Percentiles rank a stretch among this genome's conserved stretches.
Evolutionary conservation across 2,888 invertebrate species (phyloP).

Genomic region (Poecilus cupreus): DNA sequence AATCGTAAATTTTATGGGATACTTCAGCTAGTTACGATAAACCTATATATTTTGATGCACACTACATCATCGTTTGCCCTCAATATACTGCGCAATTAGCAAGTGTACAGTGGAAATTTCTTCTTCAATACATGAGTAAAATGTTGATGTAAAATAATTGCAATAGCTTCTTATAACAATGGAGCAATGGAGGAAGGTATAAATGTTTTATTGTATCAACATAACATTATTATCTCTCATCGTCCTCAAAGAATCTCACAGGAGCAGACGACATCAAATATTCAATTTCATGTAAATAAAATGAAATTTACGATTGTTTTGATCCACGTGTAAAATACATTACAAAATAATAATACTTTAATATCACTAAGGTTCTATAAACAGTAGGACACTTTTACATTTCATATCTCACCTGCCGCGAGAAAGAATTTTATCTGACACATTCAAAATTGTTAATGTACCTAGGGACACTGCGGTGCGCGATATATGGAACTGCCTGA

Average conservation of each 20-base stretch:
- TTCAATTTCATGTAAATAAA: neutral
- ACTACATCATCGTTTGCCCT: too few relatives aligned
- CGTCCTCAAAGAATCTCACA: neutral
- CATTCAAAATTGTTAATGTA: slow-evolving; percentile 46
- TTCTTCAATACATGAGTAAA: too few relatives aligned
- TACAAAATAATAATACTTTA: neutral
- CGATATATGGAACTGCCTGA: slow-evolving; percentile 40
- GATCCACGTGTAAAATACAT: neutral
- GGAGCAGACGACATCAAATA: neutral
- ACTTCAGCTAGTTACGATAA: too few relatives aligned
- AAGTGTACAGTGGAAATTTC: too few relatives aligned
- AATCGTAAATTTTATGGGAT: neutral
- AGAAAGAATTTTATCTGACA: slow-evolving; percentile 28
- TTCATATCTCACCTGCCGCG: slow-evolving; percentile 32
- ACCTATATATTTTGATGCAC: too few relatives aligned
- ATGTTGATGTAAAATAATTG: too few relatives aligned
- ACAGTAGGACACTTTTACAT: slow-evolving; percentile 17
- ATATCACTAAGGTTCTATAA: neutral
- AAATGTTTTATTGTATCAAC: too few relatives aligned
- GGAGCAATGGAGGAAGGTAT: too few relatives aligned
- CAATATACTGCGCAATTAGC: too few relatives aligned
- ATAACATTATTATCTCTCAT: neutral
- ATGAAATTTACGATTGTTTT: neutral
- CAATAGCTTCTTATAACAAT: too few relatives aligned
- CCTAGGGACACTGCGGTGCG: slow-evolving; percentile 21